Evolutionary conservation across 2,888 invertebrate genomes (phyloP).

Genomic region (Synanthedon andrenaeformis): DNA sequence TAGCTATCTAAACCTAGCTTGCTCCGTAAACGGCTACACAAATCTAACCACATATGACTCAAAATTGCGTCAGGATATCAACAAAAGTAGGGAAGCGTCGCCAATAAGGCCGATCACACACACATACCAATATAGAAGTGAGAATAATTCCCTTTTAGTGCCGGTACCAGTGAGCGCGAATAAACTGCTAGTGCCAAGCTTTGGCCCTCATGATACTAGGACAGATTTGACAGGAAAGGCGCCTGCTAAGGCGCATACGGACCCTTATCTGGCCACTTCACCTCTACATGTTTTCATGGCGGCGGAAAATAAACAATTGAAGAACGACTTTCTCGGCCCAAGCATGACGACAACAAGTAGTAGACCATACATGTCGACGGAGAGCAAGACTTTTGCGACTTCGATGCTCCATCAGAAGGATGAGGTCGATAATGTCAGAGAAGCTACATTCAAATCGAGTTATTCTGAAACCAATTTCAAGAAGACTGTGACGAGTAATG

Average conservation of each 20-base stretch:
- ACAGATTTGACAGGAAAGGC: conserved; percentile 60
- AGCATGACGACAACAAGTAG: conserved; percentile 59
- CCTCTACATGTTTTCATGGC: conserved; percentile 61
- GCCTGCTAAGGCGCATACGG: conserved; percentile 66
- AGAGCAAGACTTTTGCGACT: conserved; percentile 53
- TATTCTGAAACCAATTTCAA: conserved; percentile 63
- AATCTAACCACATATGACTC: conserved; percentile 89
- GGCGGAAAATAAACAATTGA: conserved; percentile 59
- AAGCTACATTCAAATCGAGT: conserved; percentile 57
- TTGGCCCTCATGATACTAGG: conserved; percentile 60
- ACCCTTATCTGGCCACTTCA: conserved; percentile 51
- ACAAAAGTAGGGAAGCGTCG: conserved; percentile 78
- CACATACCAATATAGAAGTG: conserved; percentile 55
- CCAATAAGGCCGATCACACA: conserved; percentile 74
- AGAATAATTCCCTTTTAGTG: conserved; percentile 52
- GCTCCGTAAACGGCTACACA: conserved; percentile 91
- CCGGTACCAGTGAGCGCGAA: conserved; percentile 63
- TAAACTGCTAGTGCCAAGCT: conserved; percentile 69
- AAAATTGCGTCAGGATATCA: conserved; percentile 79
- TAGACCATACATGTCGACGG: conserved; percentile 47
- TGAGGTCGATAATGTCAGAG: conserved; percentile 55
- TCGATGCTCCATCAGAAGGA: conserved; percentile 59
- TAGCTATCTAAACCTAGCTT: conserved; percentile 88
- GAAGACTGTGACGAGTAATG: conserved; percentile 45
- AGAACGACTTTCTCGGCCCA: conserved; percentile 61